Percentiles rank a stretch among this genome's conserved stretches.
Evolutionary conservation across 2,888 invertebrate genomes (phyloP).

Genomic region (Druceiella hillmani): DNA sequence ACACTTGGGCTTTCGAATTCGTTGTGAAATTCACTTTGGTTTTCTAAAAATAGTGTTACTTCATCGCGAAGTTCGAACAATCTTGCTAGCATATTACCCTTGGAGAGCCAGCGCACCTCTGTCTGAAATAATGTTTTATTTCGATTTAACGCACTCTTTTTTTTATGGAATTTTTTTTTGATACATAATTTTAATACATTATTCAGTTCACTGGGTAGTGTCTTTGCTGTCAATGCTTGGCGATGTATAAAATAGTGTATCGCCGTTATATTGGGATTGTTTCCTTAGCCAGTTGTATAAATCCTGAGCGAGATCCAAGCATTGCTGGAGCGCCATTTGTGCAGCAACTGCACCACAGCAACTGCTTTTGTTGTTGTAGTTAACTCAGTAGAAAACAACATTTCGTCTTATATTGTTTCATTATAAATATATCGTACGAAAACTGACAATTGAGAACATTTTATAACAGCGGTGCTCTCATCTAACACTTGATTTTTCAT

Average conservation of each 20-base stretch:
- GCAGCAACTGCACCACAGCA: slow-evolving; percentile 13
- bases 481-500: slow-evolving; percentile 10
- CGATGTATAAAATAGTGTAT: slow-evolving; percentile 12
- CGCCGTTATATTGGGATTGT: slow-evolving; percentile 2
- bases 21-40: too few species aligned
- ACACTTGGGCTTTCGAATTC: too few species aligned
- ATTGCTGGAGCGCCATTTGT: slow-evolving; percentile 7
- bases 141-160: background rate
- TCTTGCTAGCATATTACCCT: too few species aligned
- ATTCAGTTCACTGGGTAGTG: slow-evolving; percentile 8
- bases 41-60: too few species aligned
- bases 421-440: slow-evolving; percentile 15
- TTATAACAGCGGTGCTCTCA: slow-evolving; percentile 13
- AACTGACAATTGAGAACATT: slow-evolving; percentile 13
- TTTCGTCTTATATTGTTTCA: slow-evolving; percentile 13
- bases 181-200: slow-evolving; percentile 6
- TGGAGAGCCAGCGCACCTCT: slow-evolving; percentile 1
- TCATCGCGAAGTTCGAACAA: too few species aligned
- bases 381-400: slow-evolving; percentile 13
- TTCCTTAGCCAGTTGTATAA: slow-evolving; percentile 7
- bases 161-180: background rate
- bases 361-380: slow-evolving; percentile 17
- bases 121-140: background rate
- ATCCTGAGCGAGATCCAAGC: slow-evolving; percentile 13
- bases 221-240: slow-evolving; percentile 11